phyloP scores from a whole-genome alignment of 2,888 invertebrate genomes.

The Phaonia tiefii region DNA sequence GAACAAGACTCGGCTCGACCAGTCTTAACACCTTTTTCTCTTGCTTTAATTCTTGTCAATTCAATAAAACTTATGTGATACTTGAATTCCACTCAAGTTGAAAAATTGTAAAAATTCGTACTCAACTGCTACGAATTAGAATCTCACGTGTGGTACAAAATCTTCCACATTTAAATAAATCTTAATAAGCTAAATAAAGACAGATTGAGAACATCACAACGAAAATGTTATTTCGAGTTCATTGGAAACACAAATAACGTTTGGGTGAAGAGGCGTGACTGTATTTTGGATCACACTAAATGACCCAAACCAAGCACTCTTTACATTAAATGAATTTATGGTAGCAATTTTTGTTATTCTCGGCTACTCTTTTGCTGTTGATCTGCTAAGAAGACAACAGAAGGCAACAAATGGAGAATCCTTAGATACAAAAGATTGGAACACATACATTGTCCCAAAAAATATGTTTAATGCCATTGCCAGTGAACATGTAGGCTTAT shows the following conservation, averaged over 20 bases:
- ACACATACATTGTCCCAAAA: background rate
- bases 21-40: too few species aligned
- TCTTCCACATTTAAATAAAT: too few species aligned
- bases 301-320: background rate
- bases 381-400: background rate
- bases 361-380: background rate
- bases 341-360: constrained; percentile 11
- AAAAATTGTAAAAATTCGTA: too few species aligned
- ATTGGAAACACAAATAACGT: constrained; percentile 19
- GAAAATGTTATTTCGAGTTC: constrained; percentile 3
- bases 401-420: background rate
- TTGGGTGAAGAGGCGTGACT: background rate
- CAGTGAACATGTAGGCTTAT: background rate
- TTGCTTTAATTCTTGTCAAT: too few species aligned
- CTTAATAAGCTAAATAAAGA: too few species aligned
- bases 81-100: too few species aligned
- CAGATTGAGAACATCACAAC: too few species aligned
- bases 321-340: constrained; percentile 32
- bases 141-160: too few species aligned
- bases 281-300: background rate
- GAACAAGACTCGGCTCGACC: too few species aligned
- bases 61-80: too few species aligned
- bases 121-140: too few species aligned
- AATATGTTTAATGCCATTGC: too few species aligned
- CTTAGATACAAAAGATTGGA: background rate